Evolutionary conservation across 2,888 invertebrate genomes (phyloP).

Genomic region (Troilus luridus): DNA sequence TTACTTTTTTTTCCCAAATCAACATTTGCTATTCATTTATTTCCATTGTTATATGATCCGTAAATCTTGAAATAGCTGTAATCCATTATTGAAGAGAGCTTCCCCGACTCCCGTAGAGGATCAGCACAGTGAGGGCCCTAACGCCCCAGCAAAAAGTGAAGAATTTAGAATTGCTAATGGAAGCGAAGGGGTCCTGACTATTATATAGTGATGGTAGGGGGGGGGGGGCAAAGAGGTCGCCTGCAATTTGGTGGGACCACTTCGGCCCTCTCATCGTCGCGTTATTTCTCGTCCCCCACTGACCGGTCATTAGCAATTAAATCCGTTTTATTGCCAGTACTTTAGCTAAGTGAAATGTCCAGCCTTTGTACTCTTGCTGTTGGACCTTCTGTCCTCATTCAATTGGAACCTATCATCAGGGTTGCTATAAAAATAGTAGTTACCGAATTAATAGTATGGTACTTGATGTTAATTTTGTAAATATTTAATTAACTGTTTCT

Average conservation of each 20-base stretch:
- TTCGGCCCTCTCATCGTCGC: background rate
- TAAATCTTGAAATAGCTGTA: background rate
- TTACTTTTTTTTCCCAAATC: background rate
- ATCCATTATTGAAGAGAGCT: slow-evolving; percentile 13
- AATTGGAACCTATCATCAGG: background rate
- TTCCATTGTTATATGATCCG: background rate
- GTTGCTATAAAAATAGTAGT: background rate
- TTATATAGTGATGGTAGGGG: background rate
- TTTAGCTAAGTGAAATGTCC: background rate
- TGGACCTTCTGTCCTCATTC: background rate
- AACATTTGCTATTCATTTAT: background rate
- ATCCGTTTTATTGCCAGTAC: background rate
- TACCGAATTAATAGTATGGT: no score
- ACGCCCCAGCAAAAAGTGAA: slow-evolving; percentile 27
- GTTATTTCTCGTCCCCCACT: slow-evolving; percentile 3
- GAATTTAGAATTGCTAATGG: slow-evolving; percentile 46
- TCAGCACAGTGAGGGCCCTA: background rate
- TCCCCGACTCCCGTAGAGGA: background rate
- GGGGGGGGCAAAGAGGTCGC: background rate
- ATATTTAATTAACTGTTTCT: no score
- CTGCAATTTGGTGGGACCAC: slow-evolving; percentile 15
- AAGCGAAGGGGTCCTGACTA: background rate
- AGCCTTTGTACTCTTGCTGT: background rate
- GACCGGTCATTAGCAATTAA: slow-evolving; percentile 24
- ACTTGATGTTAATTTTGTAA: no score